Base-by-base conservation (phyloP, 2,113 vertebrate genomes). In the Verasper variegatus region DNA sequence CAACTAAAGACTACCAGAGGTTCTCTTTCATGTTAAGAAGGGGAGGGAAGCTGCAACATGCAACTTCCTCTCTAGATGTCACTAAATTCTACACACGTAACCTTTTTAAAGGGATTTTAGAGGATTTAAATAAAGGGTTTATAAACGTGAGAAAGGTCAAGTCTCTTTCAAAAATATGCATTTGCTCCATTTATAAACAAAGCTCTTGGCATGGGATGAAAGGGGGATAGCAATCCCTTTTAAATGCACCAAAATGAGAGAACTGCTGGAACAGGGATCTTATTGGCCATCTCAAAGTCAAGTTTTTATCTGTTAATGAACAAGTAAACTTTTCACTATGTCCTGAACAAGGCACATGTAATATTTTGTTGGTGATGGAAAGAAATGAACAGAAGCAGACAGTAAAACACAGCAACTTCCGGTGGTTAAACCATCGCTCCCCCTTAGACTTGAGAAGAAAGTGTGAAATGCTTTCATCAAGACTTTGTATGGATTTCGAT, bases 141-240 rank as follows among this genome's bases (percentile, higher is more conserved):
- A 23, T 37, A 49, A 61, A 51, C 60, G 63, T 77, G 42, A 72
- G 62, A 56, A 89, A 89, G 86, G 84, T 91, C 93, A 91, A 66
- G 88, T 92, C 87, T 93, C 78, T 92, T 93, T 92, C 80, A 88
- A 81, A 93, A 94, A 94, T 93, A 94, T 94, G 92, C 90, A 91
- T 89, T 91, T 86, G 52, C 63, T 74, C 2, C 12, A 85, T 84
- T 82, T 76, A 52, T 82, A 82, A 78, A 85, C 49, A 71, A 72
- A 71, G 18, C 66, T 75, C 21, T 85, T 90, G 89, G 91, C 91
- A 91, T 86, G 87, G 88, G 88, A 85, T 73, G 73, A 88, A 92
- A 93, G 92, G 93, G 91, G 93, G 93, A 84, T 92, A 94, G 92
- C 88, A 92, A 91, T 94, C 87, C 80, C 91, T 90, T 27, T 84